Conservation (phyloP, 1,140 invertebrate genomes). For the Holotrichia oblita region DNA sequence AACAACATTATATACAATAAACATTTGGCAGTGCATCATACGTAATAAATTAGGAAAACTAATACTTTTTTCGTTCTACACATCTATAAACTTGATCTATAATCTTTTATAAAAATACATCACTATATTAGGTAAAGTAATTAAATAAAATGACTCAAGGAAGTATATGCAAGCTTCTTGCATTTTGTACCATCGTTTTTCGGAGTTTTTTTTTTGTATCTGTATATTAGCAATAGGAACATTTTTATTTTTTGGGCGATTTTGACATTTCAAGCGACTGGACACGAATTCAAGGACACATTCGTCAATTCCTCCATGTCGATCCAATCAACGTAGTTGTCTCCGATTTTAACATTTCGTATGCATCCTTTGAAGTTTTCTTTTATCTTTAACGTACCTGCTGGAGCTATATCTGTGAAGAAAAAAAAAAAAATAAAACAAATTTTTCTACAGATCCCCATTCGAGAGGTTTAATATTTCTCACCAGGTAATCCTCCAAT, state of each 20-base stretch:
- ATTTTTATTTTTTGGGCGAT: constrained; percentile 8
- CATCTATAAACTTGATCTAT: constrained; percentile 19
- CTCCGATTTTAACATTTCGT: constrained; percentile 79
- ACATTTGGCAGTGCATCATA: constrained; percentile 24
- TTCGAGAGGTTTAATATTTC: too few relatives aligned
- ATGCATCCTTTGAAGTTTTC: constrained; percentile 94
- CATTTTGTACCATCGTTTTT: constrained; percentile 20
- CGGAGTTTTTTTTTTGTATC: constrained; percentile 10
- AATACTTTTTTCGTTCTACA: constrained; percentile 25
- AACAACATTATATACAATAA: constrained; percentile 21
- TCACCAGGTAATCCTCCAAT: constrained; percentile 88
- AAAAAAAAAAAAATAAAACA: too few relatives aligned
- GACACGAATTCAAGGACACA: constrained; percentile 87
- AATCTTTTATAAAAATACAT: constrained; percentile 20
- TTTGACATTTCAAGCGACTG: constrained; percentile 59
- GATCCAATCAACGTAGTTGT: constrained; percentile 78
- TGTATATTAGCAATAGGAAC: constrained; percentile 22
- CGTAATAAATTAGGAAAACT: constrained; percentile 25
- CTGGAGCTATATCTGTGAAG: constrained; percentile 70
- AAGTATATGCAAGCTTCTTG: constrained; percentile 19
- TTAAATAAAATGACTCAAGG: constrained; percentile 35
- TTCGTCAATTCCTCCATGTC: constrained; percentile 84
- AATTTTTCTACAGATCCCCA: too few relatives aligned
- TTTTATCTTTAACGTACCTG: constrained; percentile 70
- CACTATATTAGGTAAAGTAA: constrained; percentile 4